Base-by-base conservation (phyloP, 2,888 invertebrate genomes). In the Opisthograptis luteolata region DNA sequence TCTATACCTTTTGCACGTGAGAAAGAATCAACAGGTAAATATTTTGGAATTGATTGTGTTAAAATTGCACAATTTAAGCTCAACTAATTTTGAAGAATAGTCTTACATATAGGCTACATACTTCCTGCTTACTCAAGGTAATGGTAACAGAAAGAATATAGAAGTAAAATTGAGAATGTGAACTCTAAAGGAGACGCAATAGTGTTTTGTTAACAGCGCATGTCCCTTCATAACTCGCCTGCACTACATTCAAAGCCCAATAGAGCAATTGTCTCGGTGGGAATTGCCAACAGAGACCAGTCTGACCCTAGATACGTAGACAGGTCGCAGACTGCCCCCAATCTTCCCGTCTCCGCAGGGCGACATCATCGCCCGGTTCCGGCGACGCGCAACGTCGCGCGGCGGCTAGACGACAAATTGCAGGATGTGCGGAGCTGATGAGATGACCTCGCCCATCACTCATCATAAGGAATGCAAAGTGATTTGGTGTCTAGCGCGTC, bases 331-430 rank as follows among this genome's bases (percentile, higher is more conserved):
- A n/a, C n/a, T n/a, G n/a, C n/a, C n/a, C 6, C 2, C 20, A 39
- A 28, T 39, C 12, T 39, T 39, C 28, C 7, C 19, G 13, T 28
- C 39, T 19, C 17, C 8, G 15, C 47, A n/a, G 22, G 25, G 9
- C 51, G 36, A 41, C 46, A 27, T 37, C 39, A 22, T 42, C 43
- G 43, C 7, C 35, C 40, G 19, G 46, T 35, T 41, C 43, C 50
- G 50, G 40, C 42, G 45, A 40, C 39, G 32, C 27, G n/a, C n/a
- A n/a, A n/a, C n/a, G n/a, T n/a, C n/a, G n/a, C 34, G 20, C 40
- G 41, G 27, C 34, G 64, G 60, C 64, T 64, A 64, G 65, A 60
- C 63, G 52, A 37, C 57, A 62, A 67, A 68, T 68, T 53, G 59
- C 63, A 60, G 66, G 68, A 66, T 62, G 62, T 57, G 44, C 43